A percentile compares a stretch with the other conserved stretches of the same genome.
Evolutionary conservation across 2,888 invertebrate genomes (phyloP).

Genomic region (Volucella zonaria): DNA sequence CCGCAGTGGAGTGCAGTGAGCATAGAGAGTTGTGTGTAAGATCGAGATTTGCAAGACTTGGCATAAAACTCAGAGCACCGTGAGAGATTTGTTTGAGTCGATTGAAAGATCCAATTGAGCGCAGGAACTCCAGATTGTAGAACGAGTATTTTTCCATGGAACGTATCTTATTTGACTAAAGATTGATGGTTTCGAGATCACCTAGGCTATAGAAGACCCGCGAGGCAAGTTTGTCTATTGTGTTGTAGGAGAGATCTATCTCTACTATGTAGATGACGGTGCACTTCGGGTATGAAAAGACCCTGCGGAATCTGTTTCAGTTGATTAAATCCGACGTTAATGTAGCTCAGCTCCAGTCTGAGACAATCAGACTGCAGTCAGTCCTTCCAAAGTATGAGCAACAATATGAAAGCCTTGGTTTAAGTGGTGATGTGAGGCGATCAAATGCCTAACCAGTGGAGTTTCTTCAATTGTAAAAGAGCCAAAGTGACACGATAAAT

Average conservation of each 20-base stretch:
- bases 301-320: slow-evolving; percentile 88
- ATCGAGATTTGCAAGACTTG: slow-evolving; percentile 90
- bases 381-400: too few relatives aligned
- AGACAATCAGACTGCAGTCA: too few relatives aligned
- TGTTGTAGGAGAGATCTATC: slow-evolving; percentile 92
- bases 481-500: too few relatives aligned
- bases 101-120: slow-evolving; percentile 93
- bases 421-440: too few relatives aligned
- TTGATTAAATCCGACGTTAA: slow-evolving; percentile 93
- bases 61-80: slow-evolving; percentile 89
- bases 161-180: slow-evolving; percentile 90
- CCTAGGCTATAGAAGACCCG: slow-evolving; percentile 89
- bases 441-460: too few relatives aligned
- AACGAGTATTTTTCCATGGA: slow-evolving; percentile 89
- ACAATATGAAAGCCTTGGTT: too few relatives aligned
- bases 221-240: slow-evolving; percentile 86
- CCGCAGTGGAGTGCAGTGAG: slow-evolving; percentile 86
- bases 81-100: slow-evolving; percentile 88
- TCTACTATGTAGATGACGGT: slow-evolving; percentile 90
- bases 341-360: slow-evolving; percentile 89
- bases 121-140: slow-evolving; percentile 89
- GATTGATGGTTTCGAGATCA: slow-evolving; percentile 89
- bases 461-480: too few relatives aligned
- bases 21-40: slow-evolving; percentile 90
- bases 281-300: slow-evolving; percentile 87